Base-by-base conservation (phyloP, 1,140 invertebrate species). In the Psix sp. region DNA sequence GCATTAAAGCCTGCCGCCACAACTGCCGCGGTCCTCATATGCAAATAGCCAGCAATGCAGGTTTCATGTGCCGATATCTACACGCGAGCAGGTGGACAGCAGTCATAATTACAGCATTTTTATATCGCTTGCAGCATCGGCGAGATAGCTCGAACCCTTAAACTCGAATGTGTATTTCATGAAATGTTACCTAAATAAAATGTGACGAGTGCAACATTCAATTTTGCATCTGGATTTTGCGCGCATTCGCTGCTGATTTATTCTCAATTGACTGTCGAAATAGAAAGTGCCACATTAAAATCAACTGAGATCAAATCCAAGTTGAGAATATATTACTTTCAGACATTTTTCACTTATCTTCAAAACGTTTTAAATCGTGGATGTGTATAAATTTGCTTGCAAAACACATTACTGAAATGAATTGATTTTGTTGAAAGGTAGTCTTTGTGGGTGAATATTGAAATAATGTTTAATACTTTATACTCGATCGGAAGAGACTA, bases 1-100 rank as follows among this genome's bases (percentile, higher is more conserved):
- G 82, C 84, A 86, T 86, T 86, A 86, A 86, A 85, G 83, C 84
- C 77, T 72, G 73, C 71, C 78, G 63, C 74, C 76, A 65, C 60
- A 74, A 46, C 71, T 66, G 73, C 73, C 74, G 63, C 73, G 78
- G 74, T 80, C 68, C 82, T 80, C 83, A 76, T 86, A 86, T 86
- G 85, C 81, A 86, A 86, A 86, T 85, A 84, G 72, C 74, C 70
- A 74, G 21, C 71, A 76, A 77, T 77, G 78, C 80, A 79, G 78
- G 76, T 79, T 80, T 77, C 77, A 68, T 79, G 78, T 77, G 74
- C 67, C 68, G 76, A 79, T 79, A 77, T 77, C 74, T 76, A 65
- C 20, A 49, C 52, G 71, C 45, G 73, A 70, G 65, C 62, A 68
- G 65, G 59, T 52, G 67, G 42, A 57, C 51, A 60, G 52, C 62